Conservation (phyloP, 2,888 invertebrate species). For the Leistus spinibarbis region DNA sequence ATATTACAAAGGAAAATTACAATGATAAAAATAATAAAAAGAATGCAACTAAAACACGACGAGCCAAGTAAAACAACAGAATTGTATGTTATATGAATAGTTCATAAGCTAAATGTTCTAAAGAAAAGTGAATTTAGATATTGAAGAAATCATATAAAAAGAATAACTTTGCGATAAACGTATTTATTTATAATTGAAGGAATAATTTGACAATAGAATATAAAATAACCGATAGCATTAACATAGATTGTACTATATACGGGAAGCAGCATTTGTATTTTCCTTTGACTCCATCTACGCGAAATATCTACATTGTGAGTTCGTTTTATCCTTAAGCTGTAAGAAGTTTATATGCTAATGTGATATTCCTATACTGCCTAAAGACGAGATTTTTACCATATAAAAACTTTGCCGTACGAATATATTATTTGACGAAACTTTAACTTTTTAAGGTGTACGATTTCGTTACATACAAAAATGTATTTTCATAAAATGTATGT, state of each 20-base stretch:
- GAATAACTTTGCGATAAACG: not conserved
- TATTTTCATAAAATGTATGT: no score
- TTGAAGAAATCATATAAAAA: no score
- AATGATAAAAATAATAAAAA: no score
- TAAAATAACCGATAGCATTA: not conserved
- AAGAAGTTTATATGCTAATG: slow-evolving; percentile 29
- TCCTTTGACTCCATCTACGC: slow-evolving; percentile 12
- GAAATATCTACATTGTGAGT: slow-evolving; percentile 9
- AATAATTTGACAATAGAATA: not conserved
- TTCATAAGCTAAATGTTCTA: no score
- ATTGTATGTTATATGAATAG: no score
- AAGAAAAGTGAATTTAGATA: no score
- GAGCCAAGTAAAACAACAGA: no score
- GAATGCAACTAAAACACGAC: no score
- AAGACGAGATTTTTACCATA: slow-evolving; percentile 31
- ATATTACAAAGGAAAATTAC: no score
- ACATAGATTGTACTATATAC: slow-evolving; percentile 17
- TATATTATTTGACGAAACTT: not conserved
- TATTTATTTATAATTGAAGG: not conserved
- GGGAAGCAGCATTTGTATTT: not conserved
- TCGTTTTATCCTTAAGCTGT: not conserved
- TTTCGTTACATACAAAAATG: not conserved
- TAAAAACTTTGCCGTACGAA: slow-evolving; percentile 14
- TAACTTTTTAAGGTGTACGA: not conserved
- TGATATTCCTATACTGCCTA: slow-evolving; percentile 19